phyloP scores from a whole-genome alignment of 2,888 invertebrate genomes.

The Yponomeuta plumbellus region DNA sequence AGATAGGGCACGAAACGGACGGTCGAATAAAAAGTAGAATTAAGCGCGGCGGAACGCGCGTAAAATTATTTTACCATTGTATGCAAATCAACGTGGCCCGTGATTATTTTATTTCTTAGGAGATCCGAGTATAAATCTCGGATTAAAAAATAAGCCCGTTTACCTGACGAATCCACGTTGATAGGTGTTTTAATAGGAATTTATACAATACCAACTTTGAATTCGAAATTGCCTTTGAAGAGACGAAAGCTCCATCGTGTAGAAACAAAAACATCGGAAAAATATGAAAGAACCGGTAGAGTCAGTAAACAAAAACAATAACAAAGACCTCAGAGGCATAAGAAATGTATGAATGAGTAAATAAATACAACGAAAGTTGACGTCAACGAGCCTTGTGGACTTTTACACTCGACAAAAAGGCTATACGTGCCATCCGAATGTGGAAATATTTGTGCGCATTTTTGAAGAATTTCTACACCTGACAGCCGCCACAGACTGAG shows the following conservation, averaged over 20 bases:
- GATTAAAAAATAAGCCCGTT: conserved; percentile 56
- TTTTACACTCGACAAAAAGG: conserved; percentile 56
- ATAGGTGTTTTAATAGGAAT: conserved; percentile 42
- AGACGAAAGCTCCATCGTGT: neutral
- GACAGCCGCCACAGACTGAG: conserved; percentile 32
- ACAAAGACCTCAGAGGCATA: conserved; percentile 41
- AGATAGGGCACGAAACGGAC: conserved; percentile 71
- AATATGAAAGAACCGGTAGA: conserved; percentile 20
- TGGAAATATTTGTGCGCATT: conserved; percentile 49
- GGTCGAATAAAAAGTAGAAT: conserved; percentile 74
- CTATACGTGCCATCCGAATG: conserved; percentile 47
- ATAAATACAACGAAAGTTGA: conserved; percentile 57
- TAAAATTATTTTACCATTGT: conserved; percentile 78
- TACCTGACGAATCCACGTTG: conserved; percentile 48
- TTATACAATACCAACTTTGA: conserved; percentile 9
- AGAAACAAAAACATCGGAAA: conserved; percentile 15
- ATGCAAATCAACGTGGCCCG: conserved; percentile 70
- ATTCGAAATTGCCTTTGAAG: conserved; percentile 2
- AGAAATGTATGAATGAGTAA: conserved; percentile 59
- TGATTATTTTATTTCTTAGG: conserved; percentile 77
- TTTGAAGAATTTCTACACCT: conserved; percentile 46
- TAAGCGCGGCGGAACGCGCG: conserved; percentile 75
- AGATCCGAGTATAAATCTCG: conserved; percentile 70
- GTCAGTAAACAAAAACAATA: conserved; percentile 33
- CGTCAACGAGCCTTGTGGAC: conserved; percentile 50